Percentiles rank a stretch among this genome's conserved stretches.
phyloP scores from a whole-genome alignment of 2,113 vertebrate species.

The cat (Felis catus) region DNA sequence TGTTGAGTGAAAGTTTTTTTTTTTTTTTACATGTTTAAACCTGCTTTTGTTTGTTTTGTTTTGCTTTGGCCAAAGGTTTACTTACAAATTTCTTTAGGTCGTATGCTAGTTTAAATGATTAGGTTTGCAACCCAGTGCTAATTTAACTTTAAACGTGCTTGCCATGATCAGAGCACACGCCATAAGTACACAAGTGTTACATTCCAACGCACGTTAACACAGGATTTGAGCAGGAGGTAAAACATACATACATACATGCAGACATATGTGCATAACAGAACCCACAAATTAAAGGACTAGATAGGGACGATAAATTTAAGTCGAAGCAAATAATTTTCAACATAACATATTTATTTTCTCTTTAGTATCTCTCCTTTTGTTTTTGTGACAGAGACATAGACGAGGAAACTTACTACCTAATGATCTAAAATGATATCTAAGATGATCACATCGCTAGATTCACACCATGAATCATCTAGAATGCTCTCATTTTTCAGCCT shows the following conservation, averaged over 20 bases:
- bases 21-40: background rate
- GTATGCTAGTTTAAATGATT: background rate
- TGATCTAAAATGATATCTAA: background rate
- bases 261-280: background rate
- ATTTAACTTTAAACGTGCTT: background rate
- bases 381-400: background rate
- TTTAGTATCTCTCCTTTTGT: background rate
- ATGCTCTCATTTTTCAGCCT: background rate
- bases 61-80: background rate
- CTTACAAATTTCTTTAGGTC: background rate
- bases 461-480: background rate
- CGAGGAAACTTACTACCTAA: background rate
- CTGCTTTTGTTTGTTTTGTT: background rate
- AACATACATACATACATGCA: background rate
- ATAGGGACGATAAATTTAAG: background rate
- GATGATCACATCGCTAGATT: background rate
- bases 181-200: background rate
- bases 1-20: background rate
- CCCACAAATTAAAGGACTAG: background rate
- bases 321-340: background rate
- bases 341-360: background rate
- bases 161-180: background rate
- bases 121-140: background rate
- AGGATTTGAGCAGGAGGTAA: background rate
- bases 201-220: background rate